These are phyloP conservation scores for Diabrotica undecimpunctata DNA, from an alignment of 1,140 invertebrate genomes.

Conservation along the genomic window DNA sequence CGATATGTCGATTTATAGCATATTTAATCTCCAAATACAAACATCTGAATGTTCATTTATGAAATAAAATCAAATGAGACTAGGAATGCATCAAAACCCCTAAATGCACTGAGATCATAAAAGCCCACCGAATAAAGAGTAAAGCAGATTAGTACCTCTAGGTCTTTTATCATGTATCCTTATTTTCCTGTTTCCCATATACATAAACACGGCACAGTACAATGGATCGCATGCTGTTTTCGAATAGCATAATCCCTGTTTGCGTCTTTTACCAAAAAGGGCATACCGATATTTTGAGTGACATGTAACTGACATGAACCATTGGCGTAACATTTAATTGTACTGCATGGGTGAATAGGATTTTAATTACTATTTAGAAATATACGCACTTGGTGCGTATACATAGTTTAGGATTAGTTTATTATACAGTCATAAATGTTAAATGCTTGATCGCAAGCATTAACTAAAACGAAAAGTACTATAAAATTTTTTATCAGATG, in stretches of 20 bases:
- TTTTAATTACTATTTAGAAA: too few relatives aligned
- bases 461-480: too few relatives aligned
- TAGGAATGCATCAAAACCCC: neutral
- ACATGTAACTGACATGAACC: neutral
- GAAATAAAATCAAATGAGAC: neutral
- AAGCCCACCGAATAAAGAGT: constrained; percentile 3
- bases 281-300: constrained; percentile 9
- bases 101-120: neutral
- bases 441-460: too few relatives aligned
- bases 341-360: neutral
- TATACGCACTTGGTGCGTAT: too few relatives aligned
- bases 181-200: constrained; percentile 11
- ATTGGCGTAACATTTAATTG: neutral
- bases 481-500: too few relatives aligned
- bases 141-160: neutral
- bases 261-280: constrained; percentile 3
- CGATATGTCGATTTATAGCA: too few relatives aligned
- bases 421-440: too few relatives aligned
- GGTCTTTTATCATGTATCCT: constrained; percentile 3
- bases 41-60: neutral
- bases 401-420: too few relatives aligned
- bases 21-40: too few relatives aligned
- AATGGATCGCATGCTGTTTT: constrained; percentile 8
- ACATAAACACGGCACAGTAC: neutral
- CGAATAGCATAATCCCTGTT: constrained; percentile 11